A percentile compares a stretch with the other conserved stretches of the same genome.
These are phyloP conservation scores for Pithys albifrons DNA, from an alignment of 2,113 vertebrate species.

Conservation along the genomic window DNA sequence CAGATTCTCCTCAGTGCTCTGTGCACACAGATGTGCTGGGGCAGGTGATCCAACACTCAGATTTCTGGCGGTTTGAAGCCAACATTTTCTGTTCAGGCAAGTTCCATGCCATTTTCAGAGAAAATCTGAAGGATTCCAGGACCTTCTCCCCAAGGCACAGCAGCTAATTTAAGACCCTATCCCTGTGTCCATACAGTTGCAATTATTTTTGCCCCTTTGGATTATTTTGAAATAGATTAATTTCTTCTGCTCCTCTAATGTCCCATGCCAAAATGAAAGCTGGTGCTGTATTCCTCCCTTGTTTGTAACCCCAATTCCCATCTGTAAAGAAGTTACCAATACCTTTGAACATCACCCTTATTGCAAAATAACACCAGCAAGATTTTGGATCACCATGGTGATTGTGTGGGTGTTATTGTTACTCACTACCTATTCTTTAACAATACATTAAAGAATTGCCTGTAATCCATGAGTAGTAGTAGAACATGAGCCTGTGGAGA, in stretches of 20 bases:
- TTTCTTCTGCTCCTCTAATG: not conserved
- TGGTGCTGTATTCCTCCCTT: not conserved
- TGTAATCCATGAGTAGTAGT: conserved; percentile 42
- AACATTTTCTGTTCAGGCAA: not conserved
- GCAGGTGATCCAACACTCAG: not conserved
- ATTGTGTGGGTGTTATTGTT: not conserved
- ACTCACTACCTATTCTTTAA: not conserved
- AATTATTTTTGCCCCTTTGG: not conserved
- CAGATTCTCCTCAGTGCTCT: not conserved
- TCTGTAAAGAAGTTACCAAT: not conserved
- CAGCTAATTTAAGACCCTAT: not conserved
- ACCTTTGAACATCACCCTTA: not conserved
- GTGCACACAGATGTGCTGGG: not conserved
- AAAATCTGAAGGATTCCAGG: not conserved
- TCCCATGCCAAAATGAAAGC: not conserved
- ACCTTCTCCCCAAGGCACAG: not conserved
- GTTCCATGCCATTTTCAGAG: not conserved
- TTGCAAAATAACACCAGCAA: not conserved
- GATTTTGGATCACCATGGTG: not conserved
- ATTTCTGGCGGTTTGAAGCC: not conserved
- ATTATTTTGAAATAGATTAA: not conserved
- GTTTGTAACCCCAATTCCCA: not conserved
- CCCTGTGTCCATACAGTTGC: not conserved
- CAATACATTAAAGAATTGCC: not conserved
- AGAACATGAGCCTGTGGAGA: conserved; percentile 15